Evolutionary conservation across 2,797 vertebrate species (phyloP), one percentile per base, ranked within the genome.

Genomic region (Tolypeutes matacus): DNA sequence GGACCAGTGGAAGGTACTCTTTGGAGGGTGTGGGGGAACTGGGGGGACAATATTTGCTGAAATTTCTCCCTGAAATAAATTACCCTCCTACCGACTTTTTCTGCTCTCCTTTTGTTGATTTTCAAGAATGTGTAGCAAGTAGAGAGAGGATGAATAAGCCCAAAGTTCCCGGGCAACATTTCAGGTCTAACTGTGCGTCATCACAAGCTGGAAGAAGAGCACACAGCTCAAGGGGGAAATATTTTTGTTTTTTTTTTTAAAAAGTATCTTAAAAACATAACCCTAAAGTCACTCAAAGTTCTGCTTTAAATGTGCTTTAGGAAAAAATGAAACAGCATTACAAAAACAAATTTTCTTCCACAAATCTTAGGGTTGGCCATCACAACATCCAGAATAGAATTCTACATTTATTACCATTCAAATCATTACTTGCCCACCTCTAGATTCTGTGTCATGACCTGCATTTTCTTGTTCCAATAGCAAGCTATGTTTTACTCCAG

Each of bases 291-390:
- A 89, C 77, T 77, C 58, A 34, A 23, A 82, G 62, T 46, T 93
- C 94, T 85, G 27, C 39, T 92, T 73, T 93, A 72, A 88, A 93
- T 36, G 36, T 18, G 17, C 84, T 82, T 96, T 89, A 85, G 60
- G 18, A 53, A 69, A 85, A 94, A 93, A 73, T 56, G 78, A 91
- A 91, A 70, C 7, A 49, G 34, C 18, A 13, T 46, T 82, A 56
- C 62, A 88, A 70, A 96, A 97, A 78, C 42, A 86, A 78, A 49
- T 75, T 58, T 12, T 86, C 51, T 93, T 82, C 51, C 39, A 21
- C 62, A 67, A 91, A 87, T 31, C 42, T 81, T 77, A 60, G 46
- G 85, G 80, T 29, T 51, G 46, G 58, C 49, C 39, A 9, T 84
- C 4, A 14, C 20, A 84, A 56, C 14, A 53, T 34, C n/a, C 49